Base-by-base conservation (phyloP, 1,140 invertebrate genomes). In the Nebria ingens region DNA sequence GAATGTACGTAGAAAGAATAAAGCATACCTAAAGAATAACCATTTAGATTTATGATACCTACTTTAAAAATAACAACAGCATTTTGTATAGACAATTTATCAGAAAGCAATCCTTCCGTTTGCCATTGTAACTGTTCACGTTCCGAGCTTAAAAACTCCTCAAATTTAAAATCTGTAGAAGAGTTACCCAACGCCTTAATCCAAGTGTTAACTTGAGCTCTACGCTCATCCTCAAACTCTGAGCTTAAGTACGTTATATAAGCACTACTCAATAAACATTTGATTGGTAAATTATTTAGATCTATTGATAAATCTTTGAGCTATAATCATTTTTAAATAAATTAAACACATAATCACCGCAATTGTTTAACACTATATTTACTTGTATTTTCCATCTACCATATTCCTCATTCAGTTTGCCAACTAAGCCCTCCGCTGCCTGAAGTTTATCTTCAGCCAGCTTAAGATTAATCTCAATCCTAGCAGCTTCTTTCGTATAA, bases 401-500 rank as follows among this genome's bases (percentile, higher is more conserved):
- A 72, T 89, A 94, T 73, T 99, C 97, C 19, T 87, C 83, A 50
- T 89, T 85, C 1, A 99, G 76, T 71, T 95, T 93, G 1, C 77
- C 75, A 1, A 99, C 86, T 4, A 99, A 72, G 0, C 81, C 81
- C 66, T 92, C 84, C 0, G 97, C 94, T 19, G 89, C 83, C 3
- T 74, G 68, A 17, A 99, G 80, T 1, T 89, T 95, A 25, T 84
- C 81, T 62, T 89, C 83, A 1, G 93, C 92, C 51, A 86, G 81
- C 53, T 85, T 83, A 13, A 98, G 76, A 57, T 88, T 84, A 34
- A 98, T 81, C 73, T 99, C 94, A 19, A 98, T 80, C 59, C 93
- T 86, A 2, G 94, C 93, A 1, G 94, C 96, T 68, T 98, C 93
- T 62, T 90, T 89, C 0, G 94, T 96, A 63, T 90, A 89, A 38